A percentile compares a stretch with the other conserved stretches of the same genome.
Conservation (phyloP, 2,797 vertebrate genomes). For the Avahi laniger region DNA sequence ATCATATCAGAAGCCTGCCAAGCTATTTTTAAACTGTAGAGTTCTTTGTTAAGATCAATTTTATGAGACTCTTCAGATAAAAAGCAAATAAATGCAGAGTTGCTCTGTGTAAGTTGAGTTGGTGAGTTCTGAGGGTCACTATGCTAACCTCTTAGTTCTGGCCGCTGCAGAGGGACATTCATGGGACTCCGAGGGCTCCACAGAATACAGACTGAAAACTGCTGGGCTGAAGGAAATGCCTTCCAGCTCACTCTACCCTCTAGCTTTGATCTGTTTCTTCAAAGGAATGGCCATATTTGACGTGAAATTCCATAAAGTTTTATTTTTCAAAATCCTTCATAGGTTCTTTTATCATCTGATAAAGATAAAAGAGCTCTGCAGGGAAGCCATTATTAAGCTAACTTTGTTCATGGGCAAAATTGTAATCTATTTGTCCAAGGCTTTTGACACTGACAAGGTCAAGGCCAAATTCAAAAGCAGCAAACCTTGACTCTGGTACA, state of each 20-base stretch:
- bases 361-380: not conserved
- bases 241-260: not conserved
- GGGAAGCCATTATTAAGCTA: constrained; percentile 19
- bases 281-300: not conserved
- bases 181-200: not conserved
- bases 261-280: constrained; percentile 1
- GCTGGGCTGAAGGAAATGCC: not conserved
- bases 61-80: not conserved
- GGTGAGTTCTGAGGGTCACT: not conserved
- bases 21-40: not conserved
- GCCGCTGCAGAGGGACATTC: not conserved
- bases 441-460: not conserved
- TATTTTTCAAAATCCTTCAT: not conserved
- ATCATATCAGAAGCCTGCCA: not conserved
- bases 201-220: not conserved
- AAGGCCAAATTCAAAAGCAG: not conserved
- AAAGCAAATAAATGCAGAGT: not conserved
- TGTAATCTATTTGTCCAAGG: not conserved
- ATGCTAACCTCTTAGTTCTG: not conserved
- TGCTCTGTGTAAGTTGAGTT: not conserved
- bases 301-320: not conserved
- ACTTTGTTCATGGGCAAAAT: not conserved
- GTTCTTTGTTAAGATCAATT: not conserved
- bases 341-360: not conserved
- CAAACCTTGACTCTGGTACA: not conserved